Evolutionary conservation across 2,797 vertebrate species (phyloP), one percentile per base, ranked within the genome.

Genomic region (Bufotes viridis): DNA sequence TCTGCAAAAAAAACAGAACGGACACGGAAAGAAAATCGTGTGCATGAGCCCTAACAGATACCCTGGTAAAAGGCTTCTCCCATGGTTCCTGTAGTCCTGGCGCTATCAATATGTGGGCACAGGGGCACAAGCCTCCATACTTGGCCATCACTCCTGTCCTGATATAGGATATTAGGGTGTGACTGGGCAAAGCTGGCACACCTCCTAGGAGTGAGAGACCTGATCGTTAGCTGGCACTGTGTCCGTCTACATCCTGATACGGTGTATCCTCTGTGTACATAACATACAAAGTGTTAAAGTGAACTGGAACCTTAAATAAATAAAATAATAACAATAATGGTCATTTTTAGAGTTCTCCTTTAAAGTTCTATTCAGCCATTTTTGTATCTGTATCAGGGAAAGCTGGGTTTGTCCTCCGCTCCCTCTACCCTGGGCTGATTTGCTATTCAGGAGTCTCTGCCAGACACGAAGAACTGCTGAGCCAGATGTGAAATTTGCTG

Each of bases 401-500:
- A 63, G 61, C 61, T 63, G 61, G 61, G 61, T 63, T 34, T 42
- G 42, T 42, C 42, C 5, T 42, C 42, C 42, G 42, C 42, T 42
- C 42, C 29, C 42, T 42, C 42, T 7, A 42, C 42, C 9, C 53
- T 55, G 13, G 53, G 7, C 12, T 55, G 53, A 55, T 55, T 55
- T 55, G 53, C 53, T 12, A 55, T 55, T 55, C 53, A 55, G 53
- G 53, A 10, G 53, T n/a, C 61, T 12, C 20, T 63, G 18, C 22
- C 22, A 34, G 7, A 17, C 3, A 17, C 18, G 3, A 42, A 74
- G 34, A 3, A 20, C 70, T 49, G n/a, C 51, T 61, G 70, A 63
- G 22, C 22, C 83, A 63, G 34, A 85, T 85, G 49, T 84, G 82
- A 74, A 24, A 24, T 49, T 6, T 76, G 58, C 57, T 61, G 34